Conservation (phyloP, 2,797 vertebrate species). For the Lutjanus argentimaculatus region DNA sequence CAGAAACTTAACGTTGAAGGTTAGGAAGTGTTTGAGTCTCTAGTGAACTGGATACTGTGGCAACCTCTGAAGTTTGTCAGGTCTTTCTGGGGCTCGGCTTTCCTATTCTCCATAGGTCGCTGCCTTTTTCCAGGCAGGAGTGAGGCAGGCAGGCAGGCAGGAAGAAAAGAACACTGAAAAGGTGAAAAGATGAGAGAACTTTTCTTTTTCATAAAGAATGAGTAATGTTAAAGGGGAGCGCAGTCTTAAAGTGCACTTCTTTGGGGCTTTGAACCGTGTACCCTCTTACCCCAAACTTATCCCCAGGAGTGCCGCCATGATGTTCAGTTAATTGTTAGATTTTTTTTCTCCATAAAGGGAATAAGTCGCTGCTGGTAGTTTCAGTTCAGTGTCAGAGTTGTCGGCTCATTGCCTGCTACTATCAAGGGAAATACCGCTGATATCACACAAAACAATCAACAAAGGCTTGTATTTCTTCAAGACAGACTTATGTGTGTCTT, state of each 20-base stretch:
- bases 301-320: conserved; percentile 64
- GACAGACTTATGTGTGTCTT: conserved; percentile 35
- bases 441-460: conserved; percentile 61
- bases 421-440: conserved; percentile 51
- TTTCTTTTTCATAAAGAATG: conserved; percentile 57
- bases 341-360: conserved; percentile 50
- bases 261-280: conserved; percentile 73
- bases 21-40: conserved; percentile 73
- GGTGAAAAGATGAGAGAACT: conserved; percentile 68
- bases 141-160: conserved; percentile 72
- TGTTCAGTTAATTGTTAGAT: conserved; percentile 74
- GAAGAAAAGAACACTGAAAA: conserved; percentile 72
- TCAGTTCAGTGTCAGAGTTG: conserved; percentile 35
- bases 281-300: conserved; percentile 67
- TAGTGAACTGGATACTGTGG: conserved; percentile 74
- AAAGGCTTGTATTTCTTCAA: conserved; percentile 45
- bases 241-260: conserved; percentile 76
- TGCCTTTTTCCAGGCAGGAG: conserved; percentile 75
- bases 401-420: conserved; percentile 27
- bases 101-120: conserved; percentile 82
- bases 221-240: conserved; percentile 76
- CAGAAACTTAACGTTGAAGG: conserved; percentile 73
- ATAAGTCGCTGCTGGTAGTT: conserved; percentile 52
- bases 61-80: conserved; percentile 79
- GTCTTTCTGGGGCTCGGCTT: conserved; percentile 80